A percentile compares a stretch with the other conserved stretches of the same genome.
Evolutionary conservation across 23 tunicate genomes (phyloP).

Genomic region (Pegea sp.): DNA sequence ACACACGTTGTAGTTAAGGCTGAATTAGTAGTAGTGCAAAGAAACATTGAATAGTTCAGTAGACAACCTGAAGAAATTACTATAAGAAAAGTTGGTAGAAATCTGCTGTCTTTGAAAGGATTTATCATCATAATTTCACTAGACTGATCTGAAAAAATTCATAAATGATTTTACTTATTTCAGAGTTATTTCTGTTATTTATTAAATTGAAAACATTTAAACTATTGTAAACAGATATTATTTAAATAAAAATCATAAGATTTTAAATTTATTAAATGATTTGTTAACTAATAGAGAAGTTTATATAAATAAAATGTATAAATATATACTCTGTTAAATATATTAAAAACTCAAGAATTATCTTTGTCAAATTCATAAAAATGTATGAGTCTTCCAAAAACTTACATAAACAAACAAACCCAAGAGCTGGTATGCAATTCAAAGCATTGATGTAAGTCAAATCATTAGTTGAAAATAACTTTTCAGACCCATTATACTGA

Average conservation of each 20-base stretch:
- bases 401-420: constrained; percentile 12
- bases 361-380: too few species aligned
- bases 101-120: constrained; percentile 13
- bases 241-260: too few species aligned
- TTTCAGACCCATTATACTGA: constrained; percentile 36
- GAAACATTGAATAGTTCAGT: constrained; percentile 82
- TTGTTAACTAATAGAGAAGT: too few species aligned
- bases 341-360: too few species aligned
- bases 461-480: constrained; percentile 20
- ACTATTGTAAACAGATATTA: too few species aligned
- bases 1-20: constrained; percentile 85
- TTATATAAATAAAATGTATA: too few species aligned
- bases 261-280: too few species aligned
- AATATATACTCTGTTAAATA: too few species aligned
- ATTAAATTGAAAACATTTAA: too few species aligned
- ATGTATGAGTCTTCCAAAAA: too few species aligned
- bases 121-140: constrained; percentile 5
- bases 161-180: neutral
- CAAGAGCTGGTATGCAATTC: constrained; percentile 62
- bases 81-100: constrained; percentile 16
- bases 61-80: constrained; percentile 49
- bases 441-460: constrained; percentile 47
- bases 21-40: constrained; percentile 92
- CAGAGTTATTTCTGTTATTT: too few species aligned
- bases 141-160: constrained; percentile 2